phyloP scores from a whole-genome alignment of 2,113 vertebrate species.

The Porphyrio hochstetteri region DNA sequence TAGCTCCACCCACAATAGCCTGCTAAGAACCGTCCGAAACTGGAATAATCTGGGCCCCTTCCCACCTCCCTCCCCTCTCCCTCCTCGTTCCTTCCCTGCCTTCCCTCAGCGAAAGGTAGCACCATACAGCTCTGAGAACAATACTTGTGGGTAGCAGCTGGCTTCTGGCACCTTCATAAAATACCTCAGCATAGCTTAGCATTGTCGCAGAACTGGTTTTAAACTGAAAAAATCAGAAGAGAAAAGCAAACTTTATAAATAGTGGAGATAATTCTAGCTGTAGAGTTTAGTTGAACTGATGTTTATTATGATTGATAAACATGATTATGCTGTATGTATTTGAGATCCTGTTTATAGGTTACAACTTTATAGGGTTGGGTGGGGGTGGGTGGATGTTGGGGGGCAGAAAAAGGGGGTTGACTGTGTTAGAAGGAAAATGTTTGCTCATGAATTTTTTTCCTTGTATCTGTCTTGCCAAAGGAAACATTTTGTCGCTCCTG shows the following conservation, averaged over 20 bases:
- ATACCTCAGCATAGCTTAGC: slow-evolving; percentile 97
- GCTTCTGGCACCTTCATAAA: slow-evolving; percentile 85
- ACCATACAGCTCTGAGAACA: slow-evolving; percentile 69
- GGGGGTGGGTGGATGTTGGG: slow-evolving; percentile 56
- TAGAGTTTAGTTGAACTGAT: slow-evolving; percentile 89
- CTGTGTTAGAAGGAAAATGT: slow-evolving; percentile 75
- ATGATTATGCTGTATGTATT: slow-evolving; percentile 77
- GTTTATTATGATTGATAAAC: slow-evolving; percentile 76
- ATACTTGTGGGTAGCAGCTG: slow-evolving; percentile 72
- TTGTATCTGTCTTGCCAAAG: slow-evolving; percentile 91
- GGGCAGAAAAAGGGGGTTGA: slow-evolving; percentile 58
- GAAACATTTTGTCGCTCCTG: slow-evolving; percentile 83
- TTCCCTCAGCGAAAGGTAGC: slow-evolving; percentile 51
- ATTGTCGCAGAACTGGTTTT: slow-evolving; percentile 83
- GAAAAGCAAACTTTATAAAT: slow-evolving; percentile 82
- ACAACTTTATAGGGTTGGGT: slow-evolving; percentile 71
- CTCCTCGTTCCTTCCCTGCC: background rate
- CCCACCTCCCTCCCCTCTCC: background rate
- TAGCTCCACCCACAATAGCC: background rate
- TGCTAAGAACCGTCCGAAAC: slow-evolving; percentile 8
- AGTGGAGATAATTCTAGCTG: slow-evolving; percentile 81
- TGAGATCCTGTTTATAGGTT: slow-evolving; percentile 78
- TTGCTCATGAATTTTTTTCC: slow-evolving; percentile 68
- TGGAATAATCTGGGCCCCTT: slow-evolving; percentile 42
- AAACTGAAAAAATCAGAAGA: slow-evolving; percentile 80